Evolutionary conservation across 2,797 vertebrate genomes (phyloP).

Genomic region (Strix occidentalis): DNA sequence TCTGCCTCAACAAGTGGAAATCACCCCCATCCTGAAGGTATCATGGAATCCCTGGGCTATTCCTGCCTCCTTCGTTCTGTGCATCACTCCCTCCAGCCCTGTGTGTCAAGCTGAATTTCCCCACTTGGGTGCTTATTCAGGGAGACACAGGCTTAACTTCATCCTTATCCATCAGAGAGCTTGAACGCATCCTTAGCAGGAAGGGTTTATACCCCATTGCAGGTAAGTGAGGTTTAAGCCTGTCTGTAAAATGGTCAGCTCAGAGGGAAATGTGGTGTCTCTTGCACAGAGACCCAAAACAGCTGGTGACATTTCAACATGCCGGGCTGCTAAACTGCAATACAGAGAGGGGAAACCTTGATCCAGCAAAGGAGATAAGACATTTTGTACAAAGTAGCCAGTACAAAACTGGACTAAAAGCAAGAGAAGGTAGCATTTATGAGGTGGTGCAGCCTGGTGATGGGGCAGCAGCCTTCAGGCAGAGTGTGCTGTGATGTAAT

Average conservation of each 20-base stretch:
- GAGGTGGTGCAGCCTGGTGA: background rate
- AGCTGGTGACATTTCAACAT: background rate
- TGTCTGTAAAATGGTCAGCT: background rate
- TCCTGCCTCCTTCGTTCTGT: background rate
- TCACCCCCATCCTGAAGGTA: background rate
- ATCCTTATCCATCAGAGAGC: background rate
- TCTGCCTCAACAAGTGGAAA: background rate
- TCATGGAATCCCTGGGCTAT: background rate
- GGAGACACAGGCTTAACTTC: background rate
- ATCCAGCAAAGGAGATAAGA: background rate
- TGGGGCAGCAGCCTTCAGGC: background rate
- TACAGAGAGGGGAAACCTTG: background rate
- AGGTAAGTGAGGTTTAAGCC: background rate
- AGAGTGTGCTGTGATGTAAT: fast-evolving
- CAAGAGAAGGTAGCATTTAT: background rate
- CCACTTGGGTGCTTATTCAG: background rate
- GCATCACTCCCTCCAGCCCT: background rate
- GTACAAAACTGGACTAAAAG: background rate
- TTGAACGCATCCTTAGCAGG: background rate
- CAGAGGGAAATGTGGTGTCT: fast-evolving
- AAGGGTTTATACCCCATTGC: background rate
- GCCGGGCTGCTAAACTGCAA: background rate
- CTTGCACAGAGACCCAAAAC: background rate
- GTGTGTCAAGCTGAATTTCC: background rate
- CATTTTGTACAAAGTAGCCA: background rate